phyloP scores from a whole-genome alignment of 1,140 invertebrate genomes.

The Eubasilissa regina region DNA sequence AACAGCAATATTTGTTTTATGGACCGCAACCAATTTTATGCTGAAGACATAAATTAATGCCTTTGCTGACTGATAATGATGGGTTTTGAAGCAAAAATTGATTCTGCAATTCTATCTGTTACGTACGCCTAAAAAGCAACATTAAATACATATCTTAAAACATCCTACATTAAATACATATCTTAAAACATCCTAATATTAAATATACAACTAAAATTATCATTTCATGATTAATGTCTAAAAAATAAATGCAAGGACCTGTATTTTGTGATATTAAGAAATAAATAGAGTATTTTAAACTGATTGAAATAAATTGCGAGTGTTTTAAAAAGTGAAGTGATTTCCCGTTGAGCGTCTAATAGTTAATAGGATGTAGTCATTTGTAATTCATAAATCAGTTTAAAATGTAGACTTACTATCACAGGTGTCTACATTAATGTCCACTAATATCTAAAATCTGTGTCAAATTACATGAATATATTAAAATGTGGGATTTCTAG shows the following conservation, averaged over 20 bases:
- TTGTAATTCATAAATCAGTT: not conserved
- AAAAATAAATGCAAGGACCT: not conserved
- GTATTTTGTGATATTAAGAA: not conserved
- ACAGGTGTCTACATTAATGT: slow-evolving; percentile 23
- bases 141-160: not conserved
- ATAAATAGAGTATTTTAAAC: too few relatives aligned
- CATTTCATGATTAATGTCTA: slow-evolving; percentile 14
- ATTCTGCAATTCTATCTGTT: too few relatives aligned
- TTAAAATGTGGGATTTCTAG: not conserved
- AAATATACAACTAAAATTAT: slow-evolving; percentile 12
- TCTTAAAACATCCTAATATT: not conserved
- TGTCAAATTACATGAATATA: slow-evolving; percentile 5
- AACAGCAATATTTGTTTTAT: too few relatives aligned
- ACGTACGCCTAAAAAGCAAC: too few relatives aligned
- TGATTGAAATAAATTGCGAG: too few relatives aligned
- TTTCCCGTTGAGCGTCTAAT: too few relatives aligned
- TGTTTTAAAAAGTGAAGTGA: too few relatives aligned
- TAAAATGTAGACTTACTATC: slow-evolving; percentile 24
- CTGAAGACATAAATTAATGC: too few relatives aligned
- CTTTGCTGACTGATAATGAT: too few relatives aligned
- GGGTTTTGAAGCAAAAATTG: too few relatives aligned
- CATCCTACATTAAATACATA: not conserved
- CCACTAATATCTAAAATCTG: slow-evolving; percentile 4
- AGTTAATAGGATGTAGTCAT: too few relatives aligned
- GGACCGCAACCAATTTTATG: too few relatives aligned